Evolutionary conservation across 1,140 invertebrate genomes (phyloP), one percentile per base, ranked within the genome.

Genomic region (Eueides isabella): DNA sequence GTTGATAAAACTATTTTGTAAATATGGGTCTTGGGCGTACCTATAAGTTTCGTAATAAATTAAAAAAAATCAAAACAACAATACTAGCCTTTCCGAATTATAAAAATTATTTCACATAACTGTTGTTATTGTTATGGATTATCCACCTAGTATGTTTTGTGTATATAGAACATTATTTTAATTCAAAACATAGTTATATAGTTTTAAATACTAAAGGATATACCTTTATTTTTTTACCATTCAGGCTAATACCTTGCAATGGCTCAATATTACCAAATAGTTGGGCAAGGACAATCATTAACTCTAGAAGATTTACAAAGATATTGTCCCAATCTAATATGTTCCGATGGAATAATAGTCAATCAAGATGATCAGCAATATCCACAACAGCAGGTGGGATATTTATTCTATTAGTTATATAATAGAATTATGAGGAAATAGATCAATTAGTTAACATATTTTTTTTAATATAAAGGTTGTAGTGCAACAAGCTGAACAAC

Each of bases 241-340:
- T 74, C 79, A 92, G 89, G 90, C 73, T 92, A 87, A 92, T 78
- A 72, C 67, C 78, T 87, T 85, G 88, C 81, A 82, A 92, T 92
- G 91, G 89, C 91, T 88, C 91, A 92, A 82, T 92, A 88, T 85
- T 92, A 91, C 80, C 91, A 92, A 74, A 92, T 92, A 83, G 90
- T 92, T 86, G 91, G 91, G 80, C 90, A 91, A 87, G 89, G 91
- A 73, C 89, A 86, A 82, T 85, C 84, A 81, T 75, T 92, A 66
- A 92, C 90, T 76, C 67, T 92, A 78, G 91, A 92, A 69, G 91
- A 92, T 74, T 77, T 92, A 78, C 91, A 92, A 87, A 90, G 91
- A 85, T 92, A 89, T 74, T 91, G 88, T 76, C 90, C 90, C 68
- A 92, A 89, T 78, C 80, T 92, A 67, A 75, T 75, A 82, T 87